phyloP scores from a whole-genome alignment of 2,113 vertebrate species.

The Megaceryle maxima region DNA sequence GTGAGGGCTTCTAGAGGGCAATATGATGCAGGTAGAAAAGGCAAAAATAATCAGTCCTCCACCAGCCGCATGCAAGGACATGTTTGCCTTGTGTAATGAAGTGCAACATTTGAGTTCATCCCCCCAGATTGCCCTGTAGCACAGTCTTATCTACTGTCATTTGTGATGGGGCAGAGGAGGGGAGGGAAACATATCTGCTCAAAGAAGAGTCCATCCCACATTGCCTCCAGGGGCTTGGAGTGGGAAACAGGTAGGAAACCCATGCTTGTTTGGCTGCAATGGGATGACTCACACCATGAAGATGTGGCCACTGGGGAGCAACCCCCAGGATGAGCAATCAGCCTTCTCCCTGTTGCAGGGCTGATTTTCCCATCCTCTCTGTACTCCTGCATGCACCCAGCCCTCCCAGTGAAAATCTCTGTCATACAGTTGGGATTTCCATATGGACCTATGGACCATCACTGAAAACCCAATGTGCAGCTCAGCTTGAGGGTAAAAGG shows the following conservation, averaged over 20 bases:
- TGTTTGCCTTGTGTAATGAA: neutral
- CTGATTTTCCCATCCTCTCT: neutral
- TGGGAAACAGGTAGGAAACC: neutral
- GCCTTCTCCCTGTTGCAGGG: neutral
- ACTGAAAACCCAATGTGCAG: neutral
- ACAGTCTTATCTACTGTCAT: neutral
- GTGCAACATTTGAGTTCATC: neutral
- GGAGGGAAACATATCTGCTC: neutral
- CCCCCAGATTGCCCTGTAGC: neutral
- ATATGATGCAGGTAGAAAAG: neutral
- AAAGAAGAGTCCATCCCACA: neutral
- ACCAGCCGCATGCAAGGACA: neutral
- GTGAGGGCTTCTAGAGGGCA: neutral
- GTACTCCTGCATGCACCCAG: neutral
- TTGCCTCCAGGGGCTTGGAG: neutral
- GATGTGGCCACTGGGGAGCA: neutral
- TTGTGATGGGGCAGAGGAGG: neutral
- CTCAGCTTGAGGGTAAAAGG: neutral
- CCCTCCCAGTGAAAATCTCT: neutral
- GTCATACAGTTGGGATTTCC: neutral
- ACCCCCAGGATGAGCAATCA: accelerated
- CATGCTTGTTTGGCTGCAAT: neutral
- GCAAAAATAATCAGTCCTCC: neutral
- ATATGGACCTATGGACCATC: neutral
- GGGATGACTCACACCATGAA: neutral